Evolutionary conservation across 2,113 vertebrate species (phyloP).

Genomic region (Phainopepla nitens): DNA sequence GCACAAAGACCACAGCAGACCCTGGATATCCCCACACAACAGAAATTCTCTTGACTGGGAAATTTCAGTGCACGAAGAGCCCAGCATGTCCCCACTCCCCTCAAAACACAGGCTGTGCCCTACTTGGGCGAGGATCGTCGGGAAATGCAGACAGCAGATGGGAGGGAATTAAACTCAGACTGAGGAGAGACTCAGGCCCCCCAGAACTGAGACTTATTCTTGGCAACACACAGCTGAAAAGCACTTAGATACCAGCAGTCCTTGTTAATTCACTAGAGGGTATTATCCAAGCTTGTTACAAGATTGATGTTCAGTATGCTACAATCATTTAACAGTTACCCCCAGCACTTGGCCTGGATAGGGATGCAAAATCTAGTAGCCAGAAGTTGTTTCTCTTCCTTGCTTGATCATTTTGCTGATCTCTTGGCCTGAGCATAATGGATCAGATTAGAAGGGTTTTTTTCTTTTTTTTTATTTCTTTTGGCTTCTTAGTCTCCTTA

Average conservation of each 20-base stretch:
- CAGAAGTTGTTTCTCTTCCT: slow-evolving; percentile 21
- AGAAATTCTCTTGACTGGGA: background rate
- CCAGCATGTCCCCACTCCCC: background rate
- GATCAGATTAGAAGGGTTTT: background rate
- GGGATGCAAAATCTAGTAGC: background rate
- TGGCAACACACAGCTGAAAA: slow-evolving; percentile 27
- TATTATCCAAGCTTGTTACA: slow-evolving; percentile 55
- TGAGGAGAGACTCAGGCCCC: slow-evolving; percentile 55
- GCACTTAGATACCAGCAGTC: slow-evolving; percentile 22
- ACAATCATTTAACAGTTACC: background rate
- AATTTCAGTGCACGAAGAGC: background rate
- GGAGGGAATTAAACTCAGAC: slow-evolving; percentile 71
- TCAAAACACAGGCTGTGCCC: background rate
- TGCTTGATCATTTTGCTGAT: slow-evolving; percentile 43
- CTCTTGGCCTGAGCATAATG: background rate
- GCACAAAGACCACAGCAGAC: background rate
- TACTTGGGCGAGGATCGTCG: slow-evolving; percentile 66
- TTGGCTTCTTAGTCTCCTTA: background rate
- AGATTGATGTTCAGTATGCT: slow-evolving; percentile 33
- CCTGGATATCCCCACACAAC: background rate
- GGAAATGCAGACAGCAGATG: slow-evolving; percentile 76
- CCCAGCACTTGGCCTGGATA: background rate
- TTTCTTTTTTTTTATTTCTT: background rate
- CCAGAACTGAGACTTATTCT: slow-evolving; percentile 54
- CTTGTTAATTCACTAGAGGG: slow-evolving; percentile 48